These are phyloP conservation scores for Coptodon rendalli DNA, from an alignment of 2,113 vertebrate genomes.

Conservation along the genomic window DNA sequence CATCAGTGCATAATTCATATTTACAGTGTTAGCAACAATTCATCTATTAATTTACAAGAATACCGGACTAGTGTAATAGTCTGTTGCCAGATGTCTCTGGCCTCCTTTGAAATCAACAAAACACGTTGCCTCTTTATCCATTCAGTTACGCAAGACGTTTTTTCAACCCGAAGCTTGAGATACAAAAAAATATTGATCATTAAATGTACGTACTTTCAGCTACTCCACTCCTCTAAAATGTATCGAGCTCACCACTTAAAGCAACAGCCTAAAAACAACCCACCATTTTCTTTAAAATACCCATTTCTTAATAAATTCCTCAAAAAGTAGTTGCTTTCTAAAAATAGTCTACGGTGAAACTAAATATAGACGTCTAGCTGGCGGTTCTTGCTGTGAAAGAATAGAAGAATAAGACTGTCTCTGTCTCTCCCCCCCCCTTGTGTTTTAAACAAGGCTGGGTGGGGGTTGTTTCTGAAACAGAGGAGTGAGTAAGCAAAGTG, in stretches of 20 bases:
- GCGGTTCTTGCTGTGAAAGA: conserved; percentile 87
- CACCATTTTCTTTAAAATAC: conserved; percentile 59
- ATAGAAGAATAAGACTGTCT: conserved; percentile 92
- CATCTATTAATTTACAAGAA: background rate
- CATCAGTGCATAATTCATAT: background rate
- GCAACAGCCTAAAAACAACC: conserved; percentile 53
- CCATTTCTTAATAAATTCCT: conserved; percentile 85
- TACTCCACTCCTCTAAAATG: conserved; percentile 58
- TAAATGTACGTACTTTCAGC: background rate
- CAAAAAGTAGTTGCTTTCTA: conserved; percentile 88
- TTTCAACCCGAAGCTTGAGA: conserved; percentile 57
- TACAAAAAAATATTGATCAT: conserved; percentile 71
- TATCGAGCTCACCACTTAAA: conserved; percentile 79
- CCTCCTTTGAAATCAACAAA: background rate
- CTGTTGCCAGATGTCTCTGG: background rate
- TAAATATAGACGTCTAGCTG: conserved; percentile 85
- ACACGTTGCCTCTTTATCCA: background rate
- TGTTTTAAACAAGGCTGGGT: conserved; percentile 38
- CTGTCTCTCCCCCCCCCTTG: conserved; percentile 17
- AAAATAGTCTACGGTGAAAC: conserved; percentile 89
- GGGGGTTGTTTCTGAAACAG: conserved; percentile 58
- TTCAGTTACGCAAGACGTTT: background rate
- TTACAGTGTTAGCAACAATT: background rate
- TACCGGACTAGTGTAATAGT: background rate
- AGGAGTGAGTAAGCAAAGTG: conserved; percentile 68